Evolutionary conservation across 2,113 vertebrate genomes (phyloP).

Genomic region (Potamarius usumacintae): DNA sequence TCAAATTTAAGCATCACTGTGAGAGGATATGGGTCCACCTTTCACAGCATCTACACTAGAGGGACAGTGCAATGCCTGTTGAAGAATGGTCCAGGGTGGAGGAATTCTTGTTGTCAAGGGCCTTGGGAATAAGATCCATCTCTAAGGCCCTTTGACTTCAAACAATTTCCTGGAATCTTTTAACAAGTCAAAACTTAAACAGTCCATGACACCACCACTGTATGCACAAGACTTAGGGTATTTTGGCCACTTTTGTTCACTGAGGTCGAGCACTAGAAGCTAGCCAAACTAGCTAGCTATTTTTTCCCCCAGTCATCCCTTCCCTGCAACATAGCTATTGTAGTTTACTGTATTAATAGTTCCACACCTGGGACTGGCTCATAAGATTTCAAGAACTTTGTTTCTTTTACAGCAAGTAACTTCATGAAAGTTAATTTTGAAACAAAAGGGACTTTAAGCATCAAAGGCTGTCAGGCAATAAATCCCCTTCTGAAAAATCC

Average conservation of each 20-base stretch:
- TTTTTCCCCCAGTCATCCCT: background rate
- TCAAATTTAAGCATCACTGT: background rate
- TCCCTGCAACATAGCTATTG: background rate
- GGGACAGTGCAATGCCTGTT: background rate
- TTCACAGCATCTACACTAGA: background rate
- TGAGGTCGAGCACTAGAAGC: background rate
- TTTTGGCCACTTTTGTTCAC: background rate
- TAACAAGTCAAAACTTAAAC: background rate
- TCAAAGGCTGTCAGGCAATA: slow-evolving; percentile 8
- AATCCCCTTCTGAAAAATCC: slow-evolving; percentile 18
- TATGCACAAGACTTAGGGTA: background rate
- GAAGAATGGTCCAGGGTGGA: background rate
- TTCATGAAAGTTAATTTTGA: background rate
- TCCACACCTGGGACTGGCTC: background rate
- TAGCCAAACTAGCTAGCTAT: background rate
- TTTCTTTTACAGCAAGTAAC: background rate
- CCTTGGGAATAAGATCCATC: background rate
- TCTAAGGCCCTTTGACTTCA: background rate
- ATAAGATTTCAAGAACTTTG: background rate
- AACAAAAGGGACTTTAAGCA: slow-evolving; percentile 6
- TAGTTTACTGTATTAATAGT: background rate
- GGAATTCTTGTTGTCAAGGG: background rate
- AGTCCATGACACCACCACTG: background rate
- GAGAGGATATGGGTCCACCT: background rate
- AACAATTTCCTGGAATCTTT: background rate